Base-by-base conservation (phyloP, 2,888 invertebrate genomes). In the Erpobdella octoculata region DNA sequence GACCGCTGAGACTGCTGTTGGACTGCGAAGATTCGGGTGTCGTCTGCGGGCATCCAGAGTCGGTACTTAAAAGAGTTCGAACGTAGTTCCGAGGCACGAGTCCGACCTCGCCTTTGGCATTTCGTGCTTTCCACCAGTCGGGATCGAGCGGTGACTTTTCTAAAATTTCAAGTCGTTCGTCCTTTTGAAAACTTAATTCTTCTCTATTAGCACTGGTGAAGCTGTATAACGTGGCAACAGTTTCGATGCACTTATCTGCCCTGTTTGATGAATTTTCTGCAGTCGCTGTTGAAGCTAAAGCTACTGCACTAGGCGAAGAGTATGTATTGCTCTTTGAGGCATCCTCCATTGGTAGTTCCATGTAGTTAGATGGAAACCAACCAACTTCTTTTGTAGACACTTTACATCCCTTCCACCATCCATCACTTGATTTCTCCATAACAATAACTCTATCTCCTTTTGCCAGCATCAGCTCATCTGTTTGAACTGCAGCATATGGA, bases 311-410 rank as follows among this genome's bases (percentile, higher is more conserved):
- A 6, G 67, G 36, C 36, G 69, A 69, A 21, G 69, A 69, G 33
- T 69, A 69, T 41, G 67, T 73, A n/a, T 72, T 67, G 37, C 66
- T 72, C n/a, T n/a, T n/a, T n/a, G n/a, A n/a, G n/a, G n/a, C n/a
- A 4, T 46, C 59, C 75, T 73, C 77, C 76, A 72, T 68, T 12
- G 76, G 73, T 66, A 58, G 36, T 35, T 75, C 82, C 35, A 96
- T 96, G 85, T 98, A 98, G 85, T 98, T 98, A 69, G 95, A 95
- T 12, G 98, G 98, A 83, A 97, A 98, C 98, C 98, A 94, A 28
- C 91, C 91, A 33, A 88, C 87, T 67, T 86, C 85, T 71, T 86
- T 80, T 69, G 76, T 75, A 33, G 69, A 69, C 18, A 76, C 79
- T 71, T 80, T 81, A 41, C 83, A 80, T 68, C 97, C 98, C 80